Conservation (phyloP, 2,113 vertebrate species). For the Penelope pileata region DNA sequence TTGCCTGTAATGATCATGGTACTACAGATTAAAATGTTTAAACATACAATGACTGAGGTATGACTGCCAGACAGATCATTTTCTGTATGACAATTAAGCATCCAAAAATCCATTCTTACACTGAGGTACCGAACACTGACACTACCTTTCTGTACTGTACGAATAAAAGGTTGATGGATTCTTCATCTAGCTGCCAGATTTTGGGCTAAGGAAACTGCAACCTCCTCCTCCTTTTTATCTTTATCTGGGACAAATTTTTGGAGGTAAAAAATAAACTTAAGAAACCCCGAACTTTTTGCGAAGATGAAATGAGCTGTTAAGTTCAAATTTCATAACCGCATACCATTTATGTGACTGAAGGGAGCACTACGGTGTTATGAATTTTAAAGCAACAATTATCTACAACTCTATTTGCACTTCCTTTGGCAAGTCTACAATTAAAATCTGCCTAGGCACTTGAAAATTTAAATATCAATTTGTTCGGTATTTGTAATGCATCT, state of each 20-base stretch:
- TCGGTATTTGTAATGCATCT: conserved; percentile 35
- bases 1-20: conserved; percentile 40
- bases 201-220: conserved; percentile 31
- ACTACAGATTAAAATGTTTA: conserved; percentile 48
- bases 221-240: conserved; percentile 2
- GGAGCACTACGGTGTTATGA: conserved; percentile 38
- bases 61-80: conserved; percentile 35
- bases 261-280: neutral
- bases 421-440: conserved; percentile 67
- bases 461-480: conserved; percentile 67
- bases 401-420: conserved; percentile 63
- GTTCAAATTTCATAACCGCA: conserved; percentile 59
- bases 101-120: neutral
- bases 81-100: conserved; percentile 33
- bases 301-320: conserved; percentile 33
- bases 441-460: conserved; percentile 57
- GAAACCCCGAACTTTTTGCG: neutral
- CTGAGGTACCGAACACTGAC: neutral
- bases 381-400: conserved; percentile 69
- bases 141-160: neutral
- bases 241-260: neutral
- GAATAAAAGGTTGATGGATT: conserved; percentile 7
- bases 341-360: conserved; percentile 57
- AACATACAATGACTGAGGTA: conserved; percentile 37
- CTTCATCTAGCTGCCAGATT: conserved; percentile 27